Percentiles rank a stretch among this genome's conserved stretches.
Evolutionary conservation across 2,888 invertebrate genomes (phyloP).

Genomic region (Lacanobia wlatinum): DNA sequence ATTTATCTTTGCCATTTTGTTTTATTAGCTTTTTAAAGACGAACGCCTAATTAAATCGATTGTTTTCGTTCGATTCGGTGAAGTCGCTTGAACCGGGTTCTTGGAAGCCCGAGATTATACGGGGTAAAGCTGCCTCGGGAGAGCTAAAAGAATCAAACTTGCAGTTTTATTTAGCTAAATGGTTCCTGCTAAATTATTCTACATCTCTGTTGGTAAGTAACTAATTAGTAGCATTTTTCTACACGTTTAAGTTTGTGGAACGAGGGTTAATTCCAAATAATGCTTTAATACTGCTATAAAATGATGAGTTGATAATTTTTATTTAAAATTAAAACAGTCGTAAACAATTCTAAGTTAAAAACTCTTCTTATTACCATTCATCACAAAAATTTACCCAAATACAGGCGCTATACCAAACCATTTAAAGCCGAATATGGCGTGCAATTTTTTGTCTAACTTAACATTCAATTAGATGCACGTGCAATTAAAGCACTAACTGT

Average conservation of each 20-base stretch:
- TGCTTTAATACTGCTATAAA: neutral
- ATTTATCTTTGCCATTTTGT: slow-evolving; percentile 72
- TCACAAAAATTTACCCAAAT: slow-evolving; percentile 1
- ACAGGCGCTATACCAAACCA: neutral
- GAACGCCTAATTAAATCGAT: slow-evolving; percentile 76
- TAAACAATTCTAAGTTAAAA: slow-evolving; percentile 13
- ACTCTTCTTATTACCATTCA: neutral
- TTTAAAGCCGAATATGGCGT: slow-evolving; percentile 38
- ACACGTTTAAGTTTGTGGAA: neutral
- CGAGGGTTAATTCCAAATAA: neutral
- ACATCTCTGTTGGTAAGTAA: neutral
- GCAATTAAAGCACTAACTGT: slow-evolving; percentile 59
- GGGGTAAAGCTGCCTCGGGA: slow-evolving; percentile 16
- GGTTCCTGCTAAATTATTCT: neutral
- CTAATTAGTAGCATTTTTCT: neutral
- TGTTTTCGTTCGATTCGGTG: slow-evolving; percentile 69
- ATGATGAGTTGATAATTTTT: neutral
- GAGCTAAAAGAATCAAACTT: slow-evolving; percentile 4
- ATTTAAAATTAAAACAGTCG: slow-evolving; percentile 24
- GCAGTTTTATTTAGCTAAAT: slow-evolving; percentile 21
- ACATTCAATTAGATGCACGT: slow-evolving; percentile 52
- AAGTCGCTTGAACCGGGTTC: slow-evolving; percentile 47
- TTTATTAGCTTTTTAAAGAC: slow-evolving; percentile 68
- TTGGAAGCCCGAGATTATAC: slow-evolving; percentile 34
- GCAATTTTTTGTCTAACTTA: slow-evolving; percentile 24